A percentile compares a stretch with the other conserved stretches of the same genome.
Conservation (phyloP, 2,888 invertebrate genomes). For the Junonia oenone region DNA sequence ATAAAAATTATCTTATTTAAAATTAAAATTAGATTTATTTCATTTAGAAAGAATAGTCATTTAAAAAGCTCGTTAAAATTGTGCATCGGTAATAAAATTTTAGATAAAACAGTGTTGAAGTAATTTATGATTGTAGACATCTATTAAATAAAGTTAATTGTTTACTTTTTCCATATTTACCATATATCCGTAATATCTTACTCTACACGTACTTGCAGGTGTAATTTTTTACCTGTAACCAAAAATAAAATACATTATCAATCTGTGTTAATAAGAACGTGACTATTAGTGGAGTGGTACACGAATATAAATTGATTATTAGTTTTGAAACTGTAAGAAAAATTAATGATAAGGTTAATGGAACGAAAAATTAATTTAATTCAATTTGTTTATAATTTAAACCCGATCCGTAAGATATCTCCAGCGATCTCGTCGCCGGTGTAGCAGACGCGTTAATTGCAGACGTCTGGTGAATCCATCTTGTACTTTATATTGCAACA, state of each 20-base stretch:
- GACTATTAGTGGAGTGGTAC: not conserved
- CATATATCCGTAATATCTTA: not conserved
- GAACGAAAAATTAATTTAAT: not conserved
- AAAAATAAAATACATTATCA: not conserved
- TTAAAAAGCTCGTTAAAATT: not conserved
- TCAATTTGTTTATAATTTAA: constrained; percentile 7
- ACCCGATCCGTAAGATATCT: constrained; percentile 10
- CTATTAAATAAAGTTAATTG: not conserved
- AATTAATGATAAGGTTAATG: not conserved
- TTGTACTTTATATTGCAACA: constrained; percentile 21
- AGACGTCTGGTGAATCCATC: constrained; percentile 27
- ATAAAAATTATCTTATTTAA: not conserved
- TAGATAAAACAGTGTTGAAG: not conserved
- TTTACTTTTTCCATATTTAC: not conserved
- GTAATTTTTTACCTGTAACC: not conserved
- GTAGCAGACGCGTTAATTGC: constrained; percentile 31
- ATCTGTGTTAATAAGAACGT: not conserved
- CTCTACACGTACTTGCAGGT: not conserved
- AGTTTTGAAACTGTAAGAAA: not conserved
- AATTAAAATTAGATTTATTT: not conserved
- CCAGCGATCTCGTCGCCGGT: constrained; percentile 15
- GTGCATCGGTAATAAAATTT: not conserved
- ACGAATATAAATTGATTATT: not conserved
- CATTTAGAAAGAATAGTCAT: not conserved
- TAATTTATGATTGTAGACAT: not conserved